A percentile compares a stretch with the other conserved stretches of the same genome.
Conservation (phyloP, 2,888 invertebrate genomes). For the Drosophila phalerata region DNA sequence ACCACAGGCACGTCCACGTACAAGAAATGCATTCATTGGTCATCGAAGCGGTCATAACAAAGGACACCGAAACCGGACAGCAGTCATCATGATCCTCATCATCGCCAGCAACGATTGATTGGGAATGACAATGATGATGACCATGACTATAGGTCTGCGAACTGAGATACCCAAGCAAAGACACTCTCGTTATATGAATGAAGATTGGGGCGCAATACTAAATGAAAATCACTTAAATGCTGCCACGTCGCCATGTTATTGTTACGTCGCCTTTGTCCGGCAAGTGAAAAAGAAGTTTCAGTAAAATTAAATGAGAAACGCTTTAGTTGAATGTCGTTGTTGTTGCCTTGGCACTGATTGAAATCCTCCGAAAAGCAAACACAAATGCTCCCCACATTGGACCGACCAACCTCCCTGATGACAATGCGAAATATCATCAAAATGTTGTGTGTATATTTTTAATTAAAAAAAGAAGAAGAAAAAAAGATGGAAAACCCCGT, state of each 20-base stretch:
- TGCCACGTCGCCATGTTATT: constrained; percentile 49
- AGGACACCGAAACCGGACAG: constrained; percentile 42
- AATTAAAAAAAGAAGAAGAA: constrained; percentile 49
- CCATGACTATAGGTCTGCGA: constrained; percentile 16
- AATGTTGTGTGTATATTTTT: constrained; percentile 62
- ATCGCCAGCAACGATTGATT: constrained; percentile 48
- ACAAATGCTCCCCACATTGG: constrained; percentile 33
- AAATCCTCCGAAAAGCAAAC: constrained; percentile 68
- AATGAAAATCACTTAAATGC: constrained; percentile 73
- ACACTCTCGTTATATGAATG: constrained; percentile 25
- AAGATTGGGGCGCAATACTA: constrained; percentile 33
- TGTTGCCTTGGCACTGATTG: constrained; percentile 64
- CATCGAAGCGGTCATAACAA: constrained; percentile 55
- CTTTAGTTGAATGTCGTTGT: constrained; percentile 33
- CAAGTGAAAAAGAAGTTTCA: constrained; percentile 54
- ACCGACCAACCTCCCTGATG: constrained; percentile 37
- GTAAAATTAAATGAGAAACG: constrained; percentile 62
- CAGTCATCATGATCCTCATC: constrained; percentile 42
- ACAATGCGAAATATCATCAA: constrained; percentile 64
- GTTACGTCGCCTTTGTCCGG: constrained; percentile 47
- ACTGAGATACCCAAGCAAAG: constrained; percentile 28
- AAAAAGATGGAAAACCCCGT: constrained; percentile 21
- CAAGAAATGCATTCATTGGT: constrained; percentile 59
- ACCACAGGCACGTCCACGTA: constrained; percentile 53
- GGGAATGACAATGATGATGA: constrained; percentile 22